These are phyloP conservation scores for Smutsia gigantea DNA, from an alignment of 2,797 vertebrate species.

Conservation along the genomic window DNA sequence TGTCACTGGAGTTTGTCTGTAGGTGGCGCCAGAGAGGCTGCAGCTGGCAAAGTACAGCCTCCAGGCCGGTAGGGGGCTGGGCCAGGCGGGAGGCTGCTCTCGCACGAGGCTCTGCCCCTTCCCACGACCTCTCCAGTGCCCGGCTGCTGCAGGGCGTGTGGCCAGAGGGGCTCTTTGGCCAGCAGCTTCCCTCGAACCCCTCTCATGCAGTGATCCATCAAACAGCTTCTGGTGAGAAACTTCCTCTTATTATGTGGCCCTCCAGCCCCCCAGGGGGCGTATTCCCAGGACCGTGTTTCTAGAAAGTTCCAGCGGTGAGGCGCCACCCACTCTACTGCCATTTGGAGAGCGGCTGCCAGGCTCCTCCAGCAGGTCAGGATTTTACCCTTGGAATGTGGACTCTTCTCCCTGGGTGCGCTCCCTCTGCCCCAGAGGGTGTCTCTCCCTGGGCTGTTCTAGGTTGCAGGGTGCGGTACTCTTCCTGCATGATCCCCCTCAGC, in stretches of 20 bases:
- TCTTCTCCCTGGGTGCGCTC: not conserved
- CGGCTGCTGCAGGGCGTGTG: not conserved
- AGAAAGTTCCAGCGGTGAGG: not conserved
- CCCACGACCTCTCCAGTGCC: not conserved
- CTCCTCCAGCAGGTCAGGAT: not conserved
- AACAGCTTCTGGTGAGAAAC: not conserved
- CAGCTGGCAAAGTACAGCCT: not conserved
- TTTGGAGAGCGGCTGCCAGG: not conserved
- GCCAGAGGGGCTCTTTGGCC: not conserved
- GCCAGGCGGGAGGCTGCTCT: not conserved
- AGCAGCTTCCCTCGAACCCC: not conserved
- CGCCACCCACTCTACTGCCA: not conserved
- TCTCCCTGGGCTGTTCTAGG: not conserved
- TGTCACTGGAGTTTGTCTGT: not conserved
- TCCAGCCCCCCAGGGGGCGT: not conserved
- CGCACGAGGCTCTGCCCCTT: not conserved
- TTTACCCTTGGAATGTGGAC: not conserved
- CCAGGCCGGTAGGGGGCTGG: no score
- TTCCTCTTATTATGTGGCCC: fast-evolving
- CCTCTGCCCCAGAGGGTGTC: not conserved
- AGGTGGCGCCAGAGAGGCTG: not conserved
- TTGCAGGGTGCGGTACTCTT: not conserved
- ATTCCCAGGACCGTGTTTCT: not conserved
- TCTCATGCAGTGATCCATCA: not conserved
- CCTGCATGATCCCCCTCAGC: not conserved